These are phyloP conservation scores for Phrynocephalus guinanensis DNA, from an alignment of 2,797 vertebrate species.

Conservation along the genomic window DNA sequence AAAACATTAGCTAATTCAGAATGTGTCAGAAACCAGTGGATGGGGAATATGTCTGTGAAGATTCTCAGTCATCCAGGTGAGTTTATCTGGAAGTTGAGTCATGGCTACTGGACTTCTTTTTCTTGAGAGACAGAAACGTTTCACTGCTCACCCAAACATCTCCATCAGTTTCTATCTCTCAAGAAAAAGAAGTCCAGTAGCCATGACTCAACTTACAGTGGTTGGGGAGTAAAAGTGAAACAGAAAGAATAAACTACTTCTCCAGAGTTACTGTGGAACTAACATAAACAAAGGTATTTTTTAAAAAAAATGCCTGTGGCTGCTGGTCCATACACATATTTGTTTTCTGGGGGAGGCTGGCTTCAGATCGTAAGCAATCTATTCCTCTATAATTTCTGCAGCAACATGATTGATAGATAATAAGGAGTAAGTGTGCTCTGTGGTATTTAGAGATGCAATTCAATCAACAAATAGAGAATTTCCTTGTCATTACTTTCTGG, in stretches of 20 bases:
- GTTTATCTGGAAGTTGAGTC: too few relatives aligned
- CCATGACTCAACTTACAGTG: too few relatives aligned
- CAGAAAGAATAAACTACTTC: background rate
- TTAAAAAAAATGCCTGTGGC: background rate
- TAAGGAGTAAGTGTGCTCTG: conserved; percentile 28
- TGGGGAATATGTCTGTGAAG: background rate
- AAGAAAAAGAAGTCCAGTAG: too few relatives aligned
- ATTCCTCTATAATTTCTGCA: conserved; percentile 1
- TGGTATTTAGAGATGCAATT: background rate
- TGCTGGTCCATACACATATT: background rate
- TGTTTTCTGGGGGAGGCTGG: background rate
- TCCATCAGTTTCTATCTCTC: too few relatives aligned
- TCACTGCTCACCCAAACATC: too few relatives aligned
- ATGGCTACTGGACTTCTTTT: too few relatives aligned
- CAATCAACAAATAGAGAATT: conserved; percentile 32
- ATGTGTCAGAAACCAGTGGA: too few relatives aligned
- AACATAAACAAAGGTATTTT: background rate
- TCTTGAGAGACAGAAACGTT: too few relatives aligned
- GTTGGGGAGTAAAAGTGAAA: background rate
- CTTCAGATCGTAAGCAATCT: conserved; percentile 31
- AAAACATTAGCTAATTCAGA: too few relatives aligned
- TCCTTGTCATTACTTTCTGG: conserved; percentile 1
- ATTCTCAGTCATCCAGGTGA: too few relatives aligned
- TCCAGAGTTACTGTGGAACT: background rate
- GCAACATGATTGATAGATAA: background rate